phyloP scores from a whole-genome alignment of 2,888 invertebrate genomes.

The Hipparchia sbordonii region DNA sequence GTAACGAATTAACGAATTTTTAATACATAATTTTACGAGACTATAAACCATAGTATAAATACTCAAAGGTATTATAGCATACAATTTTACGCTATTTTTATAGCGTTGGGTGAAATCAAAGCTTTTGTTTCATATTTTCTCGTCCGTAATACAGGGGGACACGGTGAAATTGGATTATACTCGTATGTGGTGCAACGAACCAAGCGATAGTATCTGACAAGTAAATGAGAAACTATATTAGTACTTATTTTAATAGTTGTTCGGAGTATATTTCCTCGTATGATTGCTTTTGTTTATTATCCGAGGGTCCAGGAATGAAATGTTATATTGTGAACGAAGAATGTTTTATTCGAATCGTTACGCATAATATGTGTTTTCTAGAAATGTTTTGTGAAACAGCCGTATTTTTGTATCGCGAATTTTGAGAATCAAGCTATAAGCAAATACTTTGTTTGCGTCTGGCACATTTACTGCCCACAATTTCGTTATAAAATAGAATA shows the following conservation, averaged over 20 bases:
- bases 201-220: slow-evolving; percentile 13
- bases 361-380: no score
- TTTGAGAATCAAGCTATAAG: background rate
- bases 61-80: no score
- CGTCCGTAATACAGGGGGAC: slow-evolving; percentile 24
- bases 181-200: slow-evolving; percentile 23
- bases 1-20: no score
- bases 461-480: background rate
- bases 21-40: no score
- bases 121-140: slow-evolving; percentile 32
- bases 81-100: slow-evolving; percentile 3
- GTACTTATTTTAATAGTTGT: slow-evolving; percentile 11
- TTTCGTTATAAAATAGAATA: no score
- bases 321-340: background rate
- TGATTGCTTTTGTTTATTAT: slow-evolving; percentile 5
- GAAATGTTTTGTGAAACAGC: background rate
- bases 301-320: background rate
- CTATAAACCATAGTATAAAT: no score
- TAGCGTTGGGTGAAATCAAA: slow-evolving; percentile 8
- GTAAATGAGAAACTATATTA: slow-evolving; percentile 10
- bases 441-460: background rate
- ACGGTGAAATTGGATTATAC: slow-evolving; percentile 30
- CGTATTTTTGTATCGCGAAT: background rate
- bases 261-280: background rate
- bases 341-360: background rate